phyloP scores from a whole-genome alignment of 2,888 invertebrate species.

The Mantis religiosa region DNA sequence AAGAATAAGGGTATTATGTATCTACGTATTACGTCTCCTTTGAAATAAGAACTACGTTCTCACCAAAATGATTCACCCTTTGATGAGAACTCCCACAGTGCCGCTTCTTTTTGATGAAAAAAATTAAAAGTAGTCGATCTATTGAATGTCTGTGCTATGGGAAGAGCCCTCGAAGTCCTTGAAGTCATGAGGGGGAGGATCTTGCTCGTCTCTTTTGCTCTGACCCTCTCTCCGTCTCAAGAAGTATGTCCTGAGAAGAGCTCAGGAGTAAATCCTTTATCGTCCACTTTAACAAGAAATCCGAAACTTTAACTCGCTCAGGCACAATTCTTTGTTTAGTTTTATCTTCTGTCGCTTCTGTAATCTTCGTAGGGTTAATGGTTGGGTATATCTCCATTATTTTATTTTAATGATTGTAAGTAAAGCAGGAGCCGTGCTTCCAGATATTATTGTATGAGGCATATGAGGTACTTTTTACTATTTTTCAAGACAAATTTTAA shows the following conservation, averaged over 20 bases:
- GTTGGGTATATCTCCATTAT: not conserved
- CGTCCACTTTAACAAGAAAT: not conserved
- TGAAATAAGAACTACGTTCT: not conserved
- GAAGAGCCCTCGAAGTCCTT: not conserved
- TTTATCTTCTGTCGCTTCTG: not conserved
- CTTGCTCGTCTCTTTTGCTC: not conserved
- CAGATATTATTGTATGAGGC: too few species aligned
- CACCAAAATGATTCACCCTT: not conserved
- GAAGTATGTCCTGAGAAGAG: not conserved
- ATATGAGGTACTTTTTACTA: too few species aligned
- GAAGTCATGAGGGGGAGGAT: not conserved
- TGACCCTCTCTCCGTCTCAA: not conserved
- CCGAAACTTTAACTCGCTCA: not conserved
- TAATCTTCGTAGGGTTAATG: not conserved
- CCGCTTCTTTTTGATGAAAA: not conserved
- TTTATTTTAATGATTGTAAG: not conserved
- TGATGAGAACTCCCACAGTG: not conserved
- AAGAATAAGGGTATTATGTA: not conserved
- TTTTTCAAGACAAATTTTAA: too few species aligned
- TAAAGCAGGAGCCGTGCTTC: not conserved
- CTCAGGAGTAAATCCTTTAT: not conserved
- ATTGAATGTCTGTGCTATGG: not conserved
- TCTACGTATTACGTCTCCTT: not conserved
- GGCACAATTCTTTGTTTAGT: not conserved
- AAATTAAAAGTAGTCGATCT: not conserved